phyloP scores from a whole-genome alignment of 2,888 invertebrate species.

The Alloplasta piceator region DNA sequence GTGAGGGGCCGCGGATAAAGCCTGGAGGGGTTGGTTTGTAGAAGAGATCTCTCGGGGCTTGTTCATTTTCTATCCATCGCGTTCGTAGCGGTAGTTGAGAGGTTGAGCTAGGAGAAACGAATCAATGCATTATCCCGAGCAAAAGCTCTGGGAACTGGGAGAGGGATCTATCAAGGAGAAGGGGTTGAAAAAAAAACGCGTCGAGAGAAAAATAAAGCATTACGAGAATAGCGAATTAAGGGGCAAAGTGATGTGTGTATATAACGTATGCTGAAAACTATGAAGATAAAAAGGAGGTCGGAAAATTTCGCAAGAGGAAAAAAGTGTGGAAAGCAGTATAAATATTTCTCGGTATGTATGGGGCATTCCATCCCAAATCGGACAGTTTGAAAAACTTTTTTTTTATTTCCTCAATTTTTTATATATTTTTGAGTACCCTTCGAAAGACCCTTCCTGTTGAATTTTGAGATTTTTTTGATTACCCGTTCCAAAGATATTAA shows the following conservation, averaged over 20 bases:
- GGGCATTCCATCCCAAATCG: no score
- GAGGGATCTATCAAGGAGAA: conserved; percentile 38
- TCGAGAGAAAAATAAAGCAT: conserved; percentile 51
- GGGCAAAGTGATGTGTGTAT: neutral
- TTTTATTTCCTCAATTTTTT: no score
- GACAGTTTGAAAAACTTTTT: no score
- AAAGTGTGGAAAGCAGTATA: neutral
- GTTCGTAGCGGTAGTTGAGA: conserved; percentile 66
- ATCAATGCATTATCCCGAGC: conserved; percentile 78
- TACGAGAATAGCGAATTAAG: conserved; percentile 34
- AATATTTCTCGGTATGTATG: no score
- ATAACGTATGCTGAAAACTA: neutral
- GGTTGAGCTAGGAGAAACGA: conserved; percentile 74
- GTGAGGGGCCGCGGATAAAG: conserved; percentile 65
- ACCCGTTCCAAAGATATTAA: no score
- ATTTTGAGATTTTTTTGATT: no score
- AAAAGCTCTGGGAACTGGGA: conserved; percentile 49
- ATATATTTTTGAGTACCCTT: no score
- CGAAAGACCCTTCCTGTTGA: no score
- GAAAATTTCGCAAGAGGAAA: neutral
- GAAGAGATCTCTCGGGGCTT: conserved; percentile 7
- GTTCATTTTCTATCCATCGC: conserved; percentile 40
- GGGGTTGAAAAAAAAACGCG: conserved; percentile 27
- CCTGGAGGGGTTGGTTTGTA: conserved; percentile 58
- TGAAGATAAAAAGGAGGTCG: neutral